These are phyloP conservation scores for Python bivittatus DNA, from an alignment of 2,113 vertebrate species.

Conservation along the genomic window DNA sequence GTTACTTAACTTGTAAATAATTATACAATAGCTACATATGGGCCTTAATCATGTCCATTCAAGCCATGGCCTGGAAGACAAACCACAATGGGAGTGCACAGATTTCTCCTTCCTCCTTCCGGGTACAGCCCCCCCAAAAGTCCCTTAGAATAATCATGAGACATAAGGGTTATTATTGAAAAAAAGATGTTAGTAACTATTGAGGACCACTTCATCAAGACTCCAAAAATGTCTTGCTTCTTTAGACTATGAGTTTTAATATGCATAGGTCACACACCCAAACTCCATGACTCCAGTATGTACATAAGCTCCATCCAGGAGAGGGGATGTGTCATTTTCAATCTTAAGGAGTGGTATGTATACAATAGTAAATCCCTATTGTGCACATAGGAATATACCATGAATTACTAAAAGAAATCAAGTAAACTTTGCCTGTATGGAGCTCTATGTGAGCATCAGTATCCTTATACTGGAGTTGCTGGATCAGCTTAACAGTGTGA, in stretches of 20 bases:
- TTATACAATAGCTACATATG: constrained; percentile 61
- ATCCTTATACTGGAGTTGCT: background rate
- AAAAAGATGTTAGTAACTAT: constrained; percentile 42
- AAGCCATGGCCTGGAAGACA: constrained; percentile 25
- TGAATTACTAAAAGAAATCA: background rate
- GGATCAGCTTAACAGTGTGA: constrained; percentile 52
- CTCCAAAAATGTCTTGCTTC: constrained; percentile 35
- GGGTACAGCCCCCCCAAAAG: background rate
- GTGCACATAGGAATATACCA: background rate
- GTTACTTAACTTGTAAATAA: constrained; percentile 57
- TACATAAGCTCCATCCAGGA: background rate
- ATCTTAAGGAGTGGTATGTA: background rate
- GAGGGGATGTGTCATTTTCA: constrained; percentile 26
- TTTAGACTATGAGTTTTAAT: background rate
- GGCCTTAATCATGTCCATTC: constrained; percentile 51
- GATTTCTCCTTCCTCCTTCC: background rate
- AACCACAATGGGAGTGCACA: background rate
- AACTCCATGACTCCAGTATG: constrained; percentile 21
- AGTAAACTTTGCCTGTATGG: background rate
- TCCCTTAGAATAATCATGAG: background rate
- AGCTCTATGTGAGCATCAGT: background rate
- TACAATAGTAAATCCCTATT: background rate
- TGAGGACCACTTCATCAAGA: constrained; percentile 35
- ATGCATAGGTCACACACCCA: background rate
- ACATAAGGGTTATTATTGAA: background rate